A percentile compares a stretch with the other conserved stretches of the same genome.
Conservation (phyloP, 2,113 vertebrate genomes). For the Mustela lutreola region DNA sequence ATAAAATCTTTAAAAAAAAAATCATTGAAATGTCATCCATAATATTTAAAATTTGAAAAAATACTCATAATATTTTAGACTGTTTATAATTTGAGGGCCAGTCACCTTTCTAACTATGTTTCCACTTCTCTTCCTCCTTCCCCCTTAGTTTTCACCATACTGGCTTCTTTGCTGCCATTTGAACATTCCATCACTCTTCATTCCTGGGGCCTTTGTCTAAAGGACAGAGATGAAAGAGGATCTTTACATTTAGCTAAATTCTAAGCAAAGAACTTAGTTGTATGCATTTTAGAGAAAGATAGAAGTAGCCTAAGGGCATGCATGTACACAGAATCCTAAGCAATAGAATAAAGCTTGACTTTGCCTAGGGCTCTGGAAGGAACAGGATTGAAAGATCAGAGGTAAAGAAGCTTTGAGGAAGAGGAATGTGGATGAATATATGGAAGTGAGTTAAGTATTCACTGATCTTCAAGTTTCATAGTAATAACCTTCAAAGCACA, state of each 20-base stretch:
- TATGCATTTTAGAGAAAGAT: not conserved
- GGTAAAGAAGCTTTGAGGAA: not conserved
- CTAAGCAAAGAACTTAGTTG: not conserved
- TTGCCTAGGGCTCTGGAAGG: not conserved
- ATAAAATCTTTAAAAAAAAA: not conserved
- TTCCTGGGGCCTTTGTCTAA: not conserved
- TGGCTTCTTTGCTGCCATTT: not conserved
- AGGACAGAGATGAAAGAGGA: not conserved
- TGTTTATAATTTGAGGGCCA: not conserved
- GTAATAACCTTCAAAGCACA: not conserved
- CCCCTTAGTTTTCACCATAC: not conserved
- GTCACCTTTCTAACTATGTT: not conserved
- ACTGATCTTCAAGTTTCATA: not conserved
- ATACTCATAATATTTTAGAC: not conserved
- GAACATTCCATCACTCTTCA: not conserved
- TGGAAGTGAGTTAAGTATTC: not conserved
- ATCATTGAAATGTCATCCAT: not conserved
- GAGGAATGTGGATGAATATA: fast-evolving
- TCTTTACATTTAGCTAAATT: not conserved
- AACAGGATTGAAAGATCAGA: not conserved
- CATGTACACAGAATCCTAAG: not conserved
- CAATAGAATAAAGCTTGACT: not conserved
- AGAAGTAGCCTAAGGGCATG: not conserved
- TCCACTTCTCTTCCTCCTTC: not conserved
- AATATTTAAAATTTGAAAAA: not conserved